A percentile compares a stretch with the other conserved stretches of the same genome.
These are phyloP conservation scores for Dugesia japonica DNA, from an alignment of 2,888 invertebrate species.

Conservation along the genomic window DNA sequence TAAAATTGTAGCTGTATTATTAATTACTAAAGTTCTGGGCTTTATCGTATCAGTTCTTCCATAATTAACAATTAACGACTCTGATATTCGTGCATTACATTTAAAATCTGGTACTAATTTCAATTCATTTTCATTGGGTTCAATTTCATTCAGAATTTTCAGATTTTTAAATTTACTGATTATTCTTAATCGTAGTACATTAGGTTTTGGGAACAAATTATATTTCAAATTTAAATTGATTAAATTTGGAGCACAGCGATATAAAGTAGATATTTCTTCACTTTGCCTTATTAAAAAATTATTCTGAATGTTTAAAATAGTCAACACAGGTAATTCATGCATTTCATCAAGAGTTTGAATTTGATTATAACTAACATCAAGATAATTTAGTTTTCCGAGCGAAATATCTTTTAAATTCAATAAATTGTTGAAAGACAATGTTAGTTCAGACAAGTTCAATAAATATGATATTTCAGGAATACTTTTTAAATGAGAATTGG, in stretches of 20 bases:
- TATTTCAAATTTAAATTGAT: constrained; percentile 41
- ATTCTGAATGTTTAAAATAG: constrained; percentile 43
- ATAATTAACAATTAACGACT: constrained; percentile 40
- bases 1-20: constrained; percentile 38
- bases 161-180: constrained; percentile 44
- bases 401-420: constrained; percentile 43
- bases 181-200: constrained; percentile 38
- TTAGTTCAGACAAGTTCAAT: not conserved
- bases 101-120: constrained; percentile 41
- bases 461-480: not conserved
- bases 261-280: constrained; percentile 43
- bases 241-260: constrained; percentile 41
- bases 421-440: constrained; percentile 41
- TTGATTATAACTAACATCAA: constrained; percentile 47
- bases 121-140: constrained; percentile 42
- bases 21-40: constrained; percentile 41
- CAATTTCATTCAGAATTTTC: constrained; percentile 40
- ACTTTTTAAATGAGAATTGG: not conserved
- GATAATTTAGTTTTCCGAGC: constrained; percentile 41
- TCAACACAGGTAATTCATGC: constrained; percentile 42
- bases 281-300: constrained; percentile 42
- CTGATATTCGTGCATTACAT: constrained; percentile 44
- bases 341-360: constrained; percentile 44
- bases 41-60: constrained; percentile 40
- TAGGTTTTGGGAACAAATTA: constrained; percentile 46